Percentiles rank a stretch among this genome's conserved stretches.
phyloP scores from a whole-genome alignment of 2,888 invertebrate species.

The Kryphioiulus occultus region DNA sequence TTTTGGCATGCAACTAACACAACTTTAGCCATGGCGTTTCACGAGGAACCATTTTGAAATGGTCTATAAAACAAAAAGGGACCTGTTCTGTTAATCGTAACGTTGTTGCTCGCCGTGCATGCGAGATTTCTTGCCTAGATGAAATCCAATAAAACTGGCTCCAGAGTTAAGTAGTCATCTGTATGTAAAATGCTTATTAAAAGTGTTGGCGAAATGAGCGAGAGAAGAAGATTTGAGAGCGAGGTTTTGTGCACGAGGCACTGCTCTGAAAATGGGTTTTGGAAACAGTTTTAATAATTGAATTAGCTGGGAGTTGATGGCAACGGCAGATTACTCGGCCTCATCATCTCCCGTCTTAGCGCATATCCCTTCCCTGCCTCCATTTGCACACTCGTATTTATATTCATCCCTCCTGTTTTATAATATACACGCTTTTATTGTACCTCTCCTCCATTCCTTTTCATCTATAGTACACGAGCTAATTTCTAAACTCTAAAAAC shows the following conservation, averaged over 20 bases:
- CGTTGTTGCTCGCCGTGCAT: not conserved
- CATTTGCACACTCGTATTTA: not conserved
- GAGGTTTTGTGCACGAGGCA: not conserved
- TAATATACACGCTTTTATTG: too few relatives aligned
- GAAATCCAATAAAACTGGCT: not conserved
- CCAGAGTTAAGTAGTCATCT: constrained; percentile 42
- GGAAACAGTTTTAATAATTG: constrained; percentile 25
- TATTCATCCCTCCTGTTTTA: not conserved
- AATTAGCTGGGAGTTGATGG: constrained; percentile 1
- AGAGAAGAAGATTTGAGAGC: not conserved
- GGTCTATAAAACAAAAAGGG: too few relatives aligned
- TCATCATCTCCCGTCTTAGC: constrained; percentile 22
- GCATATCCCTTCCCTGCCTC: not conserved
- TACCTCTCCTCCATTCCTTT: too few relatives aligned
- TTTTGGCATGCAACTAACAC: too few relatives aligned
- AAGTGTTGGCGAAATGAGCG: not conserved
- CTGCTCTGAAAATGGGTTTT: not conserved
- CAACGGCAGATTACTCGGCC: not conserved
- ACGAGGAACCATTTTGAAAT: too few relatives aligned
- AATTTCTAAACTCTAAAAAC: too few relatives aligned
- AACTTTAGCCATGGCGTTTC: too few relatives aligned
- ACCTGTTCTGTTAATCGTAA: not conserved
- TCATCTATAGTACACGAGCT: too few relatives aligned
- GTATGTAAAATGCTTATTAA: constrained; percentile 47
- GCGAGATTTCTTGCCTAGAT: not conserved